A percentile compares a stretch with the other conserved stretches of the same genome.
These are phyloP conservation scores for Hemithea aestivaria DNA, from an alignment of 2,888 invertebrate genomes.

Conservation along the genomic window DNA sequence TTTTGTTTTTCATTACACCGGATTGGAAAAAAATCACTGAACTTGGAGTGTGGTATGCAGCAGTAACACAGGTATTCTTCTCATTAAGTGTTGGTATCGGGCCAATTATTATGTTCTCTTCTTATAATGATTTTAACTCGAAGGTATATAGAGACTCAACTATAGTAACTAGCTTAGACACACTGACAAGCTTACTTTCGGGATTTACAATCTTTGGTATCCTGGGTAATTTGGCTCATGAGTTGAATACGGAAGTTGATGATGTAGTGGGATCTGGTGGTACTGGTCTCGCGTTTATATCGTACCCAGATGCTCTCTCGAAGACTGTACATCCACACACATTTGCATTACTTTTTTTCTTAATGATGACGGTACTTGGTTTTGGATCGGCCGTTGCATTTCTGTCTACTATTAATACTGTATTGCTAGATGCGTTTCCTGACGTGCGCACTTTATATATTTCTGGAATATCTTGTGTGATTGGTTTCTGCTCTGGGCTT, in stretches of 20 bases:
- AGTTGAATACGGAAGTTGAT: slow-evolving; percentile 70
- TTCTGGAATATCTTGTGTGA: no score
- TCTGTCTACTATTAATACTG: slow-evolving; percentile 76
- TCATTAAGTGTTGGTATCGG: slow-evolving; percentile 83
- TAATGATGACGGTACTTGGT: no score
- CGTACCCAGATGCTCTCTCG: slow-evolving; percentile 85
- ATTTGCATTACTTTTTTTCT: slow-evolving; percentile 12
- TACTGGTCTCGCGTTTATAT: slow-evolving; percentile 84
- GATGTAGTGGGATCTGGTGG: slow-evolving; percentile 82
- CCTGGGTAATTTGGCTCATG: slow-evolving; percentile 83
- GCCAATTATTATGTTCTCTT: slow-evolving; percentile 83
- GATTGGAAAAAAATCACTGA: slow-evolving; percentile 86
- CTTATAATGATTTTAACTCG: slow-evolving; percentile 51
- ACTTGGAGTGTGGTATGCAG: slow-evolving; percentile 80
- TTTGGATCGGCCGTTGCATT: slow-evolving; percentile 77
- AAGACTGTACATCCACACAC: slow-evolving; percentile 83
- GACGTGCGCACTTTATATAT: no score
- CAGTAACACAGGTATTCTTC: slow-evolving; percentile 84
- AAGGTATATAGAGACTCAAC: slow-evolving; percentile 81
- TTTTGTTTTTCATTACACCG: slow-evolving; percentile 88
- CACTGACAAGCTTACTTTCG: slow-evolving; percentile 57
- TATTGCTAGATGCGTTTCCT: slow-evolving; percentile 71
- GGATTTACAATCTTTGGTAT: slow-evolving; percentile 86
- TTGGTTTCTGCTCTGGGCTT: slow-evolving; percentile 34
- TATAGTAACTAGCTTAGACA: no score